These are phyloP conservation scores for Cynopterus brachyotis DNA, from an alignment of 2,113 vertebrate genomes.

Conservation along the genomic window DNA sequence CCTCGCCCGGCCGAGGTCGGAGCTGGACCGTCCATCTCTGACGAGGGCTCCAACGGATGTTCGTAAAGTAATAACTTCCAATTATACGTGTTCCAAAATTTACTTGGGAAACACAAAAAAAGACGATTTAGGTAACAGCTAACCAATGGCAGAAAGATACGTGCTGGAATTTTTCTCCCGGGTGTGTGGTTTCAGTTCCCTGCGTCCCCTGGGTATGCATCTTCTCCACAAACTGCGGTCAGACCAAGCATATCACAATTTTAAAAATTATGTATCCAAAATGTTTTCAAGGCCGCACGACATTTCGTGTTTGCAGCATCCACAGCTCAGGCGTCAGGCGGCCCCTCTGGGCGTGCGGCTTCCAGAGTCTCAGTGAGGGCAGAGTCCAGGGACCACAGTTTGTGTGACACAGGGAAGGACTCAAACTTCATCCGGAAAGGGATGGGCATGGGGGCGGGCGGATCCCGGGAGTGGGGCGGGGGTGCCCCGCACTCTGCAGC, in stretches of 20 bases:
- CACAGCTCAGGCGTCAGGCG: not conserved
- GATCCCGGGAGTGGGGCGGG: not conserved
- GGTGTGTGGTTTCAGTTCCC: not conserved
- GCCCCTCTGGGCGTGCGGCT: not conserved
- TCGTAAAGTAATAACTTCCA: not conserved
- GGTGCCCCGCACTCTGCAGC: not conserved
- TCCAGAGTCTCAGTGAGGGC: not conserved
- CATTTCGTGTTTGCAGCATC: not conserved
- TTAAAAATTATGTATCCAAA: not conserved
- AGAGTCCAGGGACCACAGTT: not conserved
- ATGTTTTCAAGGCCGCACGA: not conserved
- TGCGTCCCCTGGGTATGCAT: not conserved
- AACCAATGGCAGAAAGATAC: not conserved
- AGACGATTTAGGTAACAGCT: not conserved
- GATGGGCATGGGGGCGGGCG: not conserved
- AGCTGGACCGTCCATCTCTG: not conserved
- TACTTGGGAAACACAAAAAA: not conserved
- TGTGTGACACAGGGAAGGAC: not conserved
- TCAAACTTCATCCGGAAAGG: not conserved
- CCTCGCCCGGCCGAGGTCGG: not conserved
- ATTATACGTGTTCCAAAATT: not conserved
- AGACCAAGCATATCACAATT: not conserved
- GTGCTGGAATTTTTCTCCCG: not conserved
- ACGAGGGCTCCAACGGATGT: not conserved
- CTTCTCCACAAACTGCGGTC: not conserved